A percentile compares a stretch with the other conserved stretches of the same genome.
These are phyloP conservation scores for Cervus canadensis DNA, from an alignment of 2,113 vertebrate species.

Conservation along the genomic window DNA sequence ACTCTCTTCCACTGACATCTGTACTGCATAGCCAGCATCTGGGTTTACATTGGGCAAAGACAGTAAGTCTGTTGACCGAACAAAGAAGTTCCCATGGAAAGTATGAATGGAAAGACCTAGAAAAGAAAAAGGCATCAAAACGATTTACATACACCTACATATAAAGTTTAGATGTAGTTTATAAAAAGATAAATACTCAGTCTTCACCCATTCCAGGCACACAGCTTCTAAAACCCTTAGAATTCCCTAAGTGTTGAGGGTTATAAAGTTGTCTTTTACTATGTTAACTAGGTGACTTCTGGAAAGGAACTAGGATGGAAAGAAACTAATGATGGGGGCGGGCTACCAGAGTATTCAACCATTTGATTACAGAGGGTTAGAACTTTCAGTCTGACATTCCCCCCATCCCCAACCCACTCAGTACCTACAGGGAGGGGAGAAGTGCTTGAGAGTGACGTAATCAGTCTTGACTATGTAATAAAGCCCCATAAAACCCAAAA, in stretches of 20 bases:
- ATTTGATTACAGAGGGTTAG: background rate
- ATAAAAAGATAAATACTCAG: background rate
- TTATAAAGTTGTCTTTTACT: background rate
- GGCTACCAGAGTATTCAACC: background rate
- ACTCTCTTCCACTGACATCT: conserved; percentile 97
- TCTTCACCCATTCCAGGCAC: background rate
- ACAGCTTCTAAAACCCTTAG: background rate
- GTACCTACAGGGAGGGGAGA: background rate
- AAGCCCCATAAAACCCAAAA: background rate
- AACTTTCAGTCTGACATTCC: background rate
- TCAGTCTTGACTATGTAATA: background rate
- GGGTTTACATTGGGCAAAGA: conserved; percentile 97
- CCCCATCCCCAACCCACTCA: background rate
- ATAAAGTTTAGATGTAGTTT: background rate
- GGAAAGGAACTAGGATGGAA: background rate
- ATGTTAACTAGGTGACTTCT: background rate
- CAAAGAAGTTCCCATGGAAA: conserved; percentile 99
- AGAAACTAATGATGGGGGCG: background rate
- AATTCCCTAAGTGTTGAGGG: background rate
- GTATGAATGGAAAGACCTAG: conserved; percentile 98
- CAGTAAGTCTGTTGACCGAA: conserved; percentile 94
- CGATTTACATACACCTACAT: background rate
- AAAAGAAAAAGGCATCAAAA: conserved; percentile 33
- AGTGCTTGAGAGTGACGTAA: background rate
- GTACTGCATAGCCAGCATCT: conserved; percentile 95